Percentiles rank a stretch among this genome's conserved stretches.
Evolutionary conservation across 2,797 vertebrate species (phyloP).

Genomic region (Tarsius wallacei): DNA sequence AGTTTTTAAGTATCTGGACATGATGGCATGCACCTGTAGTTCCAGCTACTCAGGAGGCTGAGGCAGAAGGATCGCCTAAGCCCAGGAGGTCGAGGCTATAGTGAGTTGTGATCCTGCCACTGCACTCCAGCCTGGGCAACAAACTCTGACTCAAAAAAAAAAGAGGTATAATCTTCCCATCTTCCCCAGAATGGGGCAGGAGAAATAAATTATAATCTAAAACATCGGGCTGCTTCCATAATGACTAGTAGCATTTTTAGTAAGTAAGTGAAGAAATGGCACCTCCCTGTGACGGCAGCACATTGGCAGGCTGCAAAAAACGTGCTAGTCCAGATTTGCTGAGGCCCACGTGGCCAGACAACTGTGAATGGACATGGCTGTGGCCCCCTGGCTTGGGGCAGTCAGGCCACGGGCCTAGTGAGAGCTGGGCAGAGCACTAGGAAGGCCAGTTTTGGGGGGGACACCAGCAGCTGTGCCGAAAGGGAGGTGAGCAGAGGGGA

Average conservation of each 20-base stretch:
- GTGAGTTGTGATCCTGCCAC: too few species aligned
- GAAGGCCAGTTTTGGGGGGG: too few species aligned
- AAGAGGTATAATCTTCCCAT: not conserved
- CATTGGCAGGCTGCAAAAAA: not conserved
- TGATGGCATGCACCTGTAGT: too few species aligned
- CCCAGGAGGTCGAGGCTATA: too few species aligned
- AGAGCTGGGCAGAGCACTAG: not conserved
- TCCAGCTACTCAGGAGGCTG: too few species aligned
- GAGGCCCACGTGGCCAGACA: not conserved
- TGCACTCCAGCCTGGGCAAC: too few species aligned
- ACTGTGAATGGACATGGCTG: not conserved
- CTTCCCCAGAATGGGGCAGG: not conserved
- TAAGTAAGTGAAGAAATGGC: not conserved
- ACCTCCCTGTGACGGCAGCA: not conserved
- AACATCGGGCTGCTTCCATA: not conserved
- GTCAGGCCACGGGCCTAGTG: not conserved
- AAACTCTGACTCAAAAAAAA: too few species aligned
- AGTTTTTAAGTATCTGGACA: too few species aligned
- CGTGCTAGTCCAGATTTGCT: not conserved
- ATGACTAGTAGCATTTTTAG: not conserved
- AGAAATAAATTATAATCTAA: constrained; percentile 1
- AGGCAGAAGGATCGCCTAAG: too few species aligned
- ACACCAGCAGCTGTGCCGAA: not conserved
- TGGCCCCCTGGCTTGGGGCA: not conserved
- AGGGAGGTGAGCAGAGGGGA: not conserved